Evolutionary conservation across 2,888 invertebrate genomes (phyloP).

Genomic region (Neria commutata): DNA sequence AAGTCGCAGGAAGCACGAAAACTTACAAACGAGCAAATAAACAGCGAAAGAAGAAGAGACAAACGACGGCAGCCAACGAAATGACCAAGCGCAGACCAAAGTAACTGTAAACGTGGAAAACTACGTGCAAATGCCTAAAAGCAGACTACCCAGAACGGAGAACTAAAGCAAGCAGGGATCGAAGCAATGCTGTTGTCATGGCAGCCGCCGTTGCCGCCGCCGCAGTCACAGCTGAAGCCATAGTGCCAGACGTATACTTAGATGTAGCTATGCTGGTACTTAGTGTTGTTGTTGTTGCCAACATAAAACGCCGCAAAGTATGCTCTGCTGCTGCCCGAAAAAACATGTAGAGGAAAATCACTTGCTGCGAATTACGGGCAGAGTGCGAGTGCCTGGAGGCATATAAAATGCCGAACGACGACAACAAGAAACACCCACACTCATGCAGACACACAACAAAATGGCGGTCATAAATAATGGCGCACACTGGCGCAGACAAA

Average conservation of each 20-base stretch:
- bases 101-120: background rate
- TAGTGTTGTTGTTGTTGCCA: constrained; percentile 4
- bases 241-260: background rate
- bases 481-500: no score
- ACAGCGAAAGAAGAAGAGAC: no score
- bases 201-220: background rate
- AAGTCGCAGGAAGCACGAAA: no score
- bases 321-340: constrained; percentile 20
- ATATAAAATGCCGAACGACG: no score
- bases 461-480: constrained; percentile 48
- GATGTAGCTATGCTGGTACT: background rate
- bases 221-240: background rate
- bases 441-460: constrained; percentile 25
- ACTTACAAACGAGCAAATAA: no score
- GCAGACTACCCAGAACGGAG: background rate
- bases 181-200: background rate
- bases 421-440: no score
- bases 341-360: constrained; percentile 17
- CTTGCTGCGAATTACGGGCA: constrained; percentile 4
- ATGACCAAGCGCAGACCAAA: background rate
- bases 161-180: background rate
- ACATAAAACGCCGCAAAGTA: constrained; percentile 8
- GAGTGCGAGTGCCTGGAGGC: no score
- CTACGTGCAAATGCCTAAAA: background rate
- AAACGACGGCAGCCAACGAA: background rate